Evolutionary conservation across 1,140 invertebrate genomes (phyloP).

Genomic region (Drosophila nigromelanica): DNA sequence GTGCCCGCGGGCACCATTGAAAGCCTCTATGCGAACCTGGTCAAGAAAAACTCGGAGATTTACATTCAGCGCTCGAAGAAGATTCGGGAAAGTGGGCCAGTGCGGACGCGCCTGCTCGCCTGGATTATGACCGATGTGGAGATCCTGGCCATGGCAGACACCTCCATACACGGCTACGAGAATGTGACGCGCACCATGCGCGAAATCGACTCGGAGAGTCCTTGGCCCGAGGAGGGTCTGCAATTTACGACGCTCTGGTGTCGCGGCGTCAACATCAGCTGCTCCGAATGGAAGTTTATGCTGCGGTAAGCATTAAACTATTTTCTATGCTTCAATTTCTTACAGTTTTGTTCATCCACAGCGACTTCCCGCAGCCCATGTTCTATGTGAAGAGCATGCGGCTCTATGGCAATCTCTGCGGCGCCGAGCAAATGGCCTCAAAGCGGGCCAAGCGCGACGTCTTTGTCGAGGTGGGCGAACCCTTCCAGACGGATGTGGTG

Average conservation of each 20-base stretch:
- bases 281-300: constrained; percentile 93
- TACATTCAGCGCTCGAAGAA: constrained; percentile 96
- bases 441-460: constrained; percentile 90
- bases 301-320: constrained; percentile 84
- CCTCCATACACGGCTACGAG: constrained; percentile 92
- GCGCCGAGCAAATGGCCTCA: constrained; percentile 94
- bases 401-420: constrained; percentile 95
- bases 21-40: constrained; percentile 93
- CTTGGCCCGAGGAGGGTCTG: constrained; percentile 95
- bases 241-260: constrained; percentile 98
- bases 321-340: too few species aligned
- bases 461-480: constrained; percentile 89
- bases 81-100: constrained; percentile 89
- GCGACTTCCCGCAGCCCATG: constrained; percentile 98
- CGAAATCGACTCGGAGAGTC: constrained; percentile 93
- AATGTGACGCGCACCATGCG: constrained; percentile 90
- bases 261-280: constrained; percentile 91
- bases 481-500: constrained; percentile 89
- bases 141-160: constrained; percentile 94
- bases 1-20: constrained; percentile 93
- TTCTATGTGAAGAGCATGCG: constrained; percentile 92
- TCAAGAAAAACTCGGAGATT: constrained; percentile 96
- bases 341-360: background rate
- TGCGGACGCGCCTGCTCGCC: constrained; percentile 91
- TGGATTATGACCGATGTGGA: constrained; percentile 92